Evolutionary conservation across 2,888 invertebrate species (phyloP).

Genomic region (Eudemis profundana): DNA sequence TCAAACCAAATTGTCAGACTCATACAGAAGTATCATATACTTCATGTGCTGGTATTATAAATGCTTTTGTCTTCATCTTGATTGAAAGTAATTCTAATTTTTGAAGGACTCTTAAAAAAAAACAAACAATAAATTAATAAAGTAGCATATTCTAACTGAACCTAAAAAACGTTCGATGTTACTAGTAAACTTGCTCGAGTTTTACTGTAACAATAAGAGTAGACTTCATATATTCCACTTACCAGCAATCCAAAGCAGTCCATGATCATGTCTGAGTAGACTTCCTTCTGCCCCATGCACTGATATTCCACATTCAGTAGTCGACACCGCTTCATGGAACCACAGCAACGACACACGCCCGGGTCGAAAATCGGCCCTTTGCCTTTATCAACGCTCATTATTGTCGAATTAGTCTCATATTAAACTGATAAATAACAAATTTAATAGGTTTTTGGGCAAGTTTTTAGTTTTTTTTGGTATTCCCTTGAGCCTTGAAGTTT

Average conservation of each 20-base stretch:
- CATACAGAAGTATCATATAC: too few species aligned
- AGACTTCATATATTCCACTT: too few species aligned
- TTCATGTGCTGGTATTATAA: too few species aligned
- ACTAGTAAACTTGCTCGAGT: too few species aligned
- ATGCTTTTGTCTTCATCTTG: too few species aligned
- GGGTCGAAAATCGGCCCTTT: slow-evolving; percentile 74
- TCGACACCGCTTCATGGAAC: slow-evolving; percentile 73
- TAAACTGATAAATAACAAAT: slow-evolving; percentile 4
- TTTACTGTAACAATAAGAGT: too few species aligned
- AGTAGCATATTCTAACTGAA: too few species aligned
- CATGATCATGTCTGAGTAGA: slow-evolving; percentile 77
- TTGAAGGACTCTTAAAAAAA: too few species aligned
- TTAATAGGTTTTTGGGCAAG: neutral
- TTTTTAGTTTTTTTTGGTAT: slow-evolving; percentile 5
- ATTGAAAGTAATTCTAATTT: too few species aligned
- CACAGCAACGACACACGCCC: slow-evolving; percentile 75
- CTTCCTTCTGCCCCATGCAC: slow-evolving; percentile 69
- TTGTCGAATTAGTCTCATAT: slow-evolving; percentile 39
- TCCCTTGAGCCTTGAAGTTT: neutral
- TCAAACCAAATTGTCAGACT: too few species aligned
- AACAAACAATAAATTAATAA: too few species aligned
- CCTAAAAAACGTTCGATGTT: too few species aligned
- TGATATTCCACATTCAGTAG: slow-evolving; percentile 74
- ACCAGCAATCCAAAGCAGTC: slow-evolving; percentile 77
- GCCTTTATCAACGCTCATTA: slow-evolving; percentile 62